Conservation (phyloP, 1,140 invertebrate species). For the Telenomus remus region DNA sequence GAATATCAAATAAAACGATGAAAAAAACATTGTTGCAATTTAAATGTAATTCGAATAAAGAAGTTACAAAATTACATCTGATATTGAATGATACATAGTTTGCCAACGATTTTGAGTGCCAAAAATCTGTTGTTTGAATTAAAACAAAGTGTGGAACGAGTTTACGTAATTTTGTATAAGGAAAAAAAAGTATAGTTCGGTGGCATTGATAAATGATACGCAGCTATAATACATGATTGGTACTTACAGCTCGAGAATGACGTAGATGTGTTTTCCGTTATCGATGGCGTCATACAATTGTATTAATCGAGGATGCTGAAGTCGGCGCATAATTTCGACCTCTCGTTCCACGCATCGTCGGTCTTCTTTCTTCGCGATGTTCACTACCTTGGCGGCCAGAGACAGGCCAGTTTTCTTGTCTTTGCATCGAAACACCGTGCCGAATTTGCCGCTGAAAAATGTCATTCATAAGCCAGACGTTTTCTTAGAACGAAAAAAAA, state of each 20-base stretch:
- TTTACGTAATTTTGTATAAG: no score
- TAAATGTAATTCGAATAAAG: no score
- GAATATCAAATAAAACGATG: no score
- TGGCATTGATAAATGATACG: neutral
- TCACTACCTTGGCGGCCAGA: constrained; percentile 95
- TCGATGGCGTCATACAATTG: constrained; percentile 98
- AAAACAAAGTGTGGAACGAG: no score
- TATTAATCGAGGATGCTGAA: constrained; percentile 95
- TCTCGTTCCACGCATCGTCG: constrained; percentile 93
- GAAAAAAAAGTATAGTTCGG: no score
- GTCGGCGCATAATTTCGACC: constrained; percentile 95
- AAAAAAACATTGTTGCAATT: neutral
- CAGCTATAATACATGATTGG: neutral
- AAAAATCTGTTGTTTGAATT: no score
- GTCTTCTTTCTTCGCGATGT: constrained; percentile 89
- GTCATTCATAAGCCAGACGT: constrained; percentile 16
- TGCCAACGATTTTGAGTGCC: no score
- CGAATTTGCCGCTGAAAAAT: constrained; percentile 94
- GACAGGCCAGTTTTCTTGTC: constrained; percentile 87
- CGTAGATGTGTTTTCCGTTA: constrained; percentile 92
- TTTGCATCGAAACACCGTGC: constrained; percentile 93
- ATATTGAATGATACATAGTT: no score
- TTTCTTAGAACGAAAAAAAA: neutral
- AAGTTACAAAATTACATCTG: no score
- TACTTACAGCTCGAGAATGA: constrained; percentile 97